Conservation (phyloP, 2,888 invertebrate species). For the Tinea trinotella region DNA sequence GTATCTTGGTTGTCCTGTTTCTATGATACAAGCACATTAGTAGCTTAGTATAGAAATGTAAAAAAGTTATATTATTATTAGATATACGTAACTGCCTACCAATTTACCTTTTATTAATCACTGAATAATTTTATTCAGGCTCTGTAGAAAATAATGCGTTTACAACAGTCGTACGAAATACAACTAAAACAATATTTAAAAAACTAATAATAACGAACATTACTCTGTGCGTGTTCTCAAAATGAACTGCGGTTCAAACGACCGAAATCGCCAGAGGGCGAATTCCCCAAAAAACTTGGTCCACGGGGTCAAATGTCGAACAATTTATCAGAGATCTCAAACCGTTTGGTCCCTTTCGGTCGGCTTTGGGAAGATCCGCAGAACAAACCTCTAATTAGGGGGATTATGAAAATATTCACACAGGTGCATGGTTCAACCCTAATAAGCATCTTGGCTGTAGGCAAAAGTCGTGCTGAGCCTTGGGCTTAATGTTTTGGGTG, state of each 20-base stretch:
- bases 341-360: constrained; percentile 44
- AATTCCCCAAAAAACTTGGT: constrained; percentile 60
- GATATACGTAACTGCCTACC: too few relatives aligned
- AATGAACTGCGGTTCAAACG: constrained; percentile 1
- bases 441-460: constrained; percentile 66
- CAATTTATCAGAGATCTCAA: constrained; percentile 61
- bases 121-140: too few relatives aligned
- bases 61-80: too few relatives aligned
- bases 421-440: constrained; percentile 65
- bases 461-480: constrained; percentile 58
- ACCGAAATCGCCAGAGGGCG: constrained; percentile 47
- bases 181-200: neutral
- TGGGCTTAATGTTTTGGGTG: constrained; percentile 60
- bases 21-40: too few relatives aligned
- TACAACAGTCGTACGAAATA: too few relatives aligned
- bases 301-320: constrained; percentile 67
- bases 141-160: too few relatives aligned
- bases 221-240: constrained; percentile 11
- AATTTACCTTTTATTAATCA: too few relatives aligned
- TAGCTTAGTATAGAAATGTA: too few relatives aligned
- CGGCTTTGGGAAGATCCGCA: constrained; percentile 62
- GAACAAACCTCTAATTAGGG: constrained; percentile 67
- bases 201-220: neutral
- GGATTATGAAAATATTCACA: constrained; percentile 71
- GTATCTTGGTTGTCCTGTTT: too few relatives aligned